Evolutionary conservation across 2,888 invertebrate genomes (phyloP).

Genomic region (Pachydiplax longipennis): DNA sequence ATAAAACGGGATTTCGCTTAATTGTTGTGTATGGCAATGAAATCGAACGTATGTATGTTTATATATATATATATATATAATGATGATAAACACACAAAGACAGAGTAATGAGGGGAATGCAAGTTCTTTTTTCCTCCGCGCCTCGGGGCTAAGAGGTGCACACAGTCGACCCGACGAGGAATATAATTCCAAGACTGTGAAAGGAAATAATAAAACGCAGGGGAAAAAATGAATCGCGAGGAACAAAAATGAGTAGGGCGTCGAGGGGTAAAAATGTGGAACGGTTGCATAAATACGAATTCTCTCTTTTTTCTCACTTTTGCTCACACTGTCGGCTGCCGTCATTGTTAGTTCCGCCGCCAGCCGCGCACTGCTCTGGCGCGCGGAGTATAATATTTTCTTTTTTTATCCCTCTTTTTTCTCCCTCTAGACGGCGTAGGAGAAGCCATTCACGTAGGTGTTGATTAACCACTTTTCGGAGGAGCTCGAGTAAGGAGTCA

Average conservation of each 20-base stretch:
- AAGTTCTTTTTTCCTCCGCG: neutral
- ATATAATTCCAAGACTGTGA: neutral
- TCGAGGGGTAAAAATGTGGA: conserved; percentile 43
- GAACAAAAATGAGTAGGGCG: conserved; percentile 18
- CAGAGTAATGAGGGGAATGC: neutral
- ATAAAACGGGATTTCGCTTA: too few relatives aligned
- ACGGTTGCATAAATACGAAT: conserved; percentile 39
- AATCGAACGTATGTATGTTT: too few relatives aligned
- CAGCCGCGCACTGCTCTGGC: neutral
- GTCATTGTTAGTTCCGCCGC: conserved; percentile 39
- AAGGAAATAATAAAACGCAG: neutral
- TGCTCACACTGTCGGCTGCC: conserved; percentile 18
- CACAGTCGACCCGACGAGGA: neutral
- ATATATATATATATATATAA: too few relatives aligned
- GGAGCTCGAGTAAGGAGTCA: conserved; percentile 39
- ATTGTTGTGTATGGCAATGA: too few relatives aligned
- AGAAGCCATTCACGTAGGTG: conserved; percentile 34
- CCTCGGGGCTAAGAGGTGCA: neutral
- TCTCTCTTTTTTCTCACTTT: neutral
- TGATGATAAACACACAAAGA: neutral
- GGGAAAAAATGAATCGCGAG: neutral
- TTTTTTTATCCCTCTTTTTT: neutral
- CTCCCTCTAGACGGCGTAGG: neutral
- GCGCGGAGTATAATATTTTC: neutral
- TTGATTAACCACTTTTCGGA: conserved; percentile 44